These are phyloP conservation scores for Rhynchophorus ferrugineus DNA, from an alignment of 1,140 invertebrate genomes.

Conservation along the genomic window DNA sequence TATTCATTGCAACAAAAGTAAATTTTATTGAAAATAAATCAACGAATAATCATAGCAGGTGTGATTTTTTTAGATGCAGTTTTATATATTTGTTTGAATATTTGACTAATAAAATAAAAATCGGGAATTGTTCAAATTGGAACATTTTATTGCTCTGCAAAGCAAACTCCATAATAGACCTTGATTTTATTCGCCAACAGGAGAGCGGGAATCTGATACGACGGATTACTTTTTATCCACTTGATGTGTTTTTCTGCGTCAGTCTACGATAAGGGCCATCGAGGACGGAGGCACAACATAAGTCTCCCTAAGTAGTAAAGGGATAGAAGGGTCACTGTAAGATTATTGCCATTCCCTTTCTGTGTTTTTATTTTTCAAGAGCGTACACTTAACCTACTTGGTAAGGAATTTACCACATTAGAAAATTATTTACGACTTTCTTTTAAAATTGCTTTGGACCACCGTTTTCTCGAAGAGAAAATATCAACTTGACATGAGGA, in stretches of 20 bases:
- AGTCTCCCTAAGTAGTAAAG: conserved; percentile 19
- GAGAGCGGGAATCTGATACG: conserved; percentile 17
- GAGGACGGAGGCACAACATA: conserved; percentile 24
- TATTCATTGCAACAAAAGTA: no score
- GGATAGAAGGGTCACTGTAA: conserved; percentile 17
- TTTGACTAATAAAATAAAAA: no score
- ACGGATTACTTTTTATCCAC: conserved; percentile 34
- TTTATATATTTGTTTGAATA: no score
- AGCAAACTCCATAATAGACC: conserved; percentile 3
- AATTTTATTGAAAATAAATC: no score
- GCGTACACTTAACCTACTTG: conserved; percentile 23
- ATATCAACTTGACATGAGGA: no score
- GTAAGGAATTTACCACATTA: conserved; percentile 3
- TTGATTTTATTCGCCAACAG: conserved; percentile 12
- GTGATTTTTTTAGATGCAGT: no score
- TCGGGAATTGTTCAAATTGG: neutral
- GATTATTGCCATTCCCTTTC: conserved; percentile 22
- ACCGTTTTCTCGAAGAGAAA: no score
- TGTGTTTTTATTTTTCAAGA: conserved; percentile 16
- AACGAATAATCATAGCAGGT: no score
- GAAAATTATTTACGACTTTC: neutral
- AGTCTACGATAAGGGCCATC: conserved; percentile 33
- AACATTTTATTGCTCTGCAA: neutral
- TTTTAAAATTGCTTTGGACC: no score
- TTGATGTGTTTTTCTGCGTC: conserved; percentile 35